Percentiles rank a stretch among this genome's conserved stretches.
Conservation (phyloP, 2,113 vertebrate genomes). For the Oreochromis niloticus region DNA sequence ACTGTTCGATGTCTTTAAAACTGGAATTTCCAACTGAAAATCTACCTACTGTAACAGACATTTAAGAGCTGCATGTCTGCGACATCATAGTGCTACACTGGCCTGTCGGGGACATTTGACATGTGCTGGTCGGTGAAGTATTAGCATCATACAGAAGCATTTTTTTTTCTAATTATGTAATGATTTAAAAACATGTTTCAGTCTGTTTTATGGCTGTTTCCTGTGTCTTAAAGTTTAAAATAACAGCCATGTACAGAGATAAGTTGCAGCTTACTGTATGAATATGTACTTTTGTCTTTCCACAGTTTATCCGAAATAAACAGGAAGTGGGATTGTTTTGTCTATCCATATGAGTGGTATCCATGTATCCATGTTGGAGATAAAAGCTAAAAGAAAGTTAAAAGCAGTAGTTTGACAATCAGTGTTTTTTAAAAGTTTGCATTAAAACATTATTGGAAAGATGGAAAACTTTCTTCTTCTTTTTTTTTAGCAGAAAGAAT, state of each 20-base stretch:
- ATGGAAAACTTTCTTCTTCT: not conserved
- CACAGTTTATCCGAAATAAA: not conserved
- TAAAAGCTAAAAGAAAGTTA: not conserved
- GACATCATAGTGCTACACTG: not conserved
- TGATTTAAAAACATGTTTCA: not conserved
- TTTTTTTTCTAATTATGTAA: not conserved
- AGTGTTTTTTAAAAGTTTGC: not conserved
- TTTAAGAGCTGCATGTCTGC: not conserved
- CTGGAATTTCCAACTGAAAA: not conserved
- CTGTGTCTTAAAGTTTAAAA: not conserved
- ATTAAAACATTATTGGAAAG: not conserved
- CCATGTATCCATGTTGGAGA: not conserved
- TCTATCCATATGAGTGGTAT: not conserved
- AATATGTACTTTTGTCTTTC: not conserved
- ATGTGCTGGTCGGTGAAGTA: conserved; percentile 20
- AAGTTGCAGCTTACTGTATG: not conserved
- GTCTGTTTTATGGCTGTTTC: not conserved
- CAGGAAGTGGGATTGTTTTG: not conserved
- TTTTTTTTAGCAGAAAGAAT: not conserved
- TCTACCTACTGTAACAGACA: not conserved
- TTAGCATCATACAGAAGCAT: not conserved
- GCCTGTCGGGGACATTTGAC: not conserved
- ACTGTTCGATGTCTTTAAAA: not conserved
- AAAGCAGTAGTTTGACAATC: not conserved
- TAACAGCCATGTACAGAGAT: not conserved